These are phyloP conservation scores for Phrynosoma platyrhinos DNA, from an alignment of 2,113 vertebrate species.

Conservation along the genomic window DNA sequence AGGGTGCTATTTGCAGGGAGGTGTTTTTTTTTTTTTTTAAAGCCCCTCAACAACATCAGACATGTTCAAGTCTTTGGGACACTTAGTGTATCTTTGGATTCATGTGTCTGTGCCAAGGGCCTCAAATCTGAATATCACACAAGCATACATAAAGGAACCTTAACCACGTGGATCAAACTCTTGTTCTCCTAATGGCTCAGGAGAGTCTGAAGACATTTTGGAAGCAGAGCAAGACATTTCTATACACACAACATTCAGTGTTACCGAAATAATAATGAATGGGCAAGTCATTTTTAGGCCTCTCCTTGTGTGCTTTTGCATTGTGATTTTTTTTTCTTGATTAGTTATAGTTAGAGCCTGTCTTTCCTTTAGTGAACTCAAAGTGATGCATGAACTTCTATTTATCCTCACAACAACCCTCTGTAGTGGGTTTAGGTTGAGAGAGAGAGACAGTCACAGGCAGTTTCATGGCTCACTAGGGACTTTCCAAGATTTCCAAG, in stretches of 20 bases:
- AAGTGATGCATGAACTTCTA: too few species aligned
- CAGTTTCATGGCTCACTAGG: too few species aligned
- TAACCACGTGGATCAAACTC: background rate
- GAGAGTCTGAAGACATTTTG: background rate
- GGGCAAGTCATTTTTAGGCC: background rate
- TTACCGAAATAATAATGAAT: background rate
- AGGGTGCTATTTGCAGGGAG: too few species aligned
- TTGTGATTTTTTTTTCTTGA: background rate
- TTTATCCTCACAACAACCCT: too few species aligned
- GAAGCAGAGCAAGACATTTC: background rate
- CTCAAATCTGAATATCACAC: background rate
- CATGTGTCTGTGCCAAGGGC: background rate
- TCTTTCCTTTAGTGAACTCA: too few species aligned
- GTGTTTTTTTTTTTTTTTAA: too few species aligned
- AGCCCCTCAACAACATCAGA: background rate
- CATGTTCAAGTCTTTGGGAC: background rate
- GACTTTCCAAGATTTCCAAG: too few species aligned
- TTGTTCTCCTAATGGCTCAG: background rate
- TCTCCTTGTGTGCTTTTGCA: background rate
- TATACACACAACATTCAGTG: too few species aligned
- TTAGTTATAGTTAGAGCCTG: too few species aligned
- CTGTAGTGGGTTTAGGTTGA: too few species aligned
- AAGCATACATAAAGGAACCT: background rate
- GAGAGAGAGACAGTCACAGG: too few species aligned
- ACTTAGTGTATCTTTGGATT: background rate